Conservation (phyloP, 1,140 invertebrate species). For the Dendrolimus punctatus region DNA sequence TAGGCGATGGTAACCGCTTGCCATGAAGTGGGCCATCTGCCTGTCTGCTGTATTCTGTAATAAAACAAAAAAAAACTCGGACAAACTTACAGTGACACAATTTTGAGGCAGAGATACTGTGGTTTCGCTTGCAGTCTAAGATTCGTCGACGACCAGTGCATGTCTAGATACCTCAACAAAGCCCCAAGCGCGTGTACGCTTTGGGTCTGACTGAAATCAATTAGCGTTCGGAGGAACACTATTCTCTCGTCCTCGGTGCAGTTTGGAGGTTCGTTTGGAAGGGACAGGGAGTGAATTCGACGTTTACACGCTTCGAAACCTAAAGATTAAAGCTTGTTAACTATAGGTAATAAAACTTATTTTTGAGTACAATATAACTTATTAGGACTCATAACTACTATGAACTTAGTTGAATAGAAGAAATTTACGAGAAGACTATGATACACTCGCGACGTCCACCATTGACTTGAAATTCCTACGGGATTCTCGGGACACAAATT, state of each 20-base stretch:
- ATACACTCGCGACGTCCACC: too few species aligned
- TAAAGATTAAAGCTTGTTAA: constrained; percentile 23
- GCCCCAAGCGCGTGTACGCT: constrained; percentile 82
- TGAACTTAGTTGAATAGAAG: too few species aligned
- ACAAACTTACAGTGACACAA: constrained; percentile 76
- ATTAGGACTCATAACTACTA: too few species aligned
- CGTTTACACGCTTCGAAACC: constrained; percentile 76
- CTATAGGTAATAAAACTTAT: too few species aligned
- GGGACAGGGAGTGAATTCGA: constrained; percentile 74
- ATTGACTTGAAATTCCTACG: too few species aligned
- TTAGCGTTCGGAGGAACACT: constrained; percentile 77
- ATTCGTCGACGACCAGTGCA: constrained; percentile 72
- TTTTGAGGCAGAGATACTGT: constrained; percentile 74
- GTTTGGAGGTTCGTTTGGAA: constrained; percentile 74
- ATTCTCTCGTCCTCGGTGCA: constrained; percentile 74
- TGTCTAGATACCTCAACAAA: constrained; percentile 82
- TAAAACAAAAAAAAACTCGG: too few species aligned
- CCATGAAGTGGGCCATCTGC: too few species aligned
- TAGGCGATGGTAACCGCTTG: too few species aligned
- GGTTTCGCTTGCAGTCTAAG: constrained; percentile 74
- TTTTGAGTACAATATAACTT: too few species aligned
- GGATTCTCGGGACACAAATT: too few species aligned
- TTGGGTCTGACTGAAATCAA: constrained; percentile 78
- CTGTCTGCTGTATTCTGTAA: too few species aligned
- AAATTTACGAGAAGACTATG: too few species aligned